phyloP scores from a whole-genome alignment of 1,140 invertebrate species.

The Drosophila baimaii region DNA sequence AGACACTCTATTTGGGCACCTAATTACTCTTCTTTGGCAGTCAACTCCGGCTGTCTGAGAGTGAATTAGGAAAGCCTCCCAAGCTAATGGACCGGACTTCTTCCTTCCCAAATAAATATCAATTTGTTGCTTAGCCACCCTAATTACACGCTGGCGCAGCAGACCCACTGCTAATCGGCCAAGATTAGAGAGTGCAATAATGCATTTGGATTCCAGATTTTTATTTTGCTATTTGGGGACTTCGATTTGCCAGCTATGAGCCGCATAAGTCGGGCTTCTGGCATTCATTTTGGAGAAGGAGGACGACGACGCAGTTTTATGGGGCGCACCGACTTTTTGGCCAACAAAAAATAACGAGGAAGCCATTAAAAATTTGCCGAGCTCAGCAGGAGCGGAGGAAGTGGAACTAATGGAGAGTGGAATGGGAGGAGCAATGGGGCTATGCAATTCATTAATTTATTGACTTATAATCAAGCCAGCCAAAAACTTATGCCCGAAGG shows the following conservation, averaged over 20 bases:
- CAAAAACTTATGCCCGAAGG: slow-evolving; percentile 51
- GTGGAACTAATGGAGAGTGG: slow-evolving; percentile 29
- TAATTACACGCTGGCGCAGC: slow-evolving; percentile 32
- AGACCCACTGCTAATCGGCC: slow-evolving; percentile 21
- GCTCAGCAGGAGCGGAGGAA: slow-evolving; percentile 35
- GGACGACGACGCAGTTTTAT: slow-evolving; percentile 8
- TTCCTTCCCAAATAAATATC: slow-evolving; percentile 35
- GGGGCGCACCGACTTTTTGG: slow-evolving; percentile 21
- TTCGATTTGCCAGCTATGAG: slow-evolving; percentile 30
- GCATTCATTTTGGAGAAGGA: slow-evolving; percentile 28
- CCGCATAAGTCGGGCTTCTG: slow-evolving; percentile 8
- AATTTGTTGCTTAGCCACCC: slow-evolving; percentile 34
- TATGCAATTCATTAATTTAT: slow-evolving; percentile 78
- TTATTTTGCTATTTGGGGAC: slow-evolving; percentile 22
- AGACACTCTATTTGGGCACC: slow-evolving; percentile 7
- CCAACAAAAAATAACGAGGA: slow-evolving; percentile 31
- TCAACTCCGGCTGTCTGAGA: slow-evolving; percentile 3
- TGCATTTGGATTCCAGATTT: slow-evolving; percentile 32
- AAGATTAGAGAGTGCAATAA: slow-evolving; percentile 39
- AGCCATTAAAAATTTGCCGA: slow-evolving; percentile 56
- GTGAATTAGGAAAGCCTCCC: slow-evolving; percentile 10
- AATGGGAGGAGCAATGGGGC: slow-evolving; percentile 12
- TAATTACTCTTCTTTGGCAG: slow-evolving; percentile 13
- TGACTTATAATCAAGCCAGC: slow-evolving; percentile 72
- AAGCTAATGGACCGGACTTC: slow-evolving; percentile 15